Evolutionary conservation across 2,113 vertebrate species (phyloP), one percentile per base, ranked within the genome.

Genomic region (Anarhynchus alexandrinus): DNA sequence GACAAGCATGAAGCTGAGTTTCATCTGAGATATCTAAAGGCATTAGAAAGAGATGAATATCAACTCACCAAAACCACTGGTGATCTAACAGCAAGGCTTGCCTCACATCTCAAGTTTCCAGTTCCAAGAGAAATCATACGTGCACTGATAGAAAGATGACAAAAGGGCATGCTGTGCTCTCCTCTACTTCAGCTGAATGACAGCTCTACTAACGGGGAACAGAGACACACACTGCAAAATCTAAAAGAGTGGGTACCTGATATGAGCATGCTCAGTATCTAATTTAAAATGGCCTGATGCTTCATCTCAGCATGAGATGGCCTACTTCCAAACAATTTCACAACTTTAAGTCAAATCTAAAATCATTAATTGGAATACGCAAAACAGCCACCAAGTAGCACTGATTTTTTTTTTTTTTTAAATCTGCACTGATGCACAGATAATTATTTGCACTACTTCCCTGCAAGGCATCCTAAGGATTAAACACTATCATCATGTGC

Each of bases 251-350:
- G 93, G 93, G 95, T 91, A 91, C 91, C 94, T 77, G 38, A 30
- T 93, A 34, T 45, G 98, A 98, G 98, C 98, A 98, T 98, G 98
- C 98, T 98, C 98, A 2, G 96, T 88, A 85, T 78, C 97, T 95
- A 66, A 97, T 97, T 97, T 96, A 94, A 97, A 96, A 93, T 38
- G 96, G 94, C 93, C 96, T 88, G 95, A 97, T 94, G 95, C 94
- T 97, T 94, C 93, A 93, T 89, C 97, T 94, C 93, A n/a, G 96
- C 97, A 88, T 73, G 96, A 72, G 91, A 96, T 98, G 98, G 97
- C 98, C 98, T 98, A 98, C 93, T 98, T 98, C 94, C 95, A 96
- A 97, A 93, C 86, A 91, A 91, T 95, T 80, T 83, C 88, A 64
- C 52, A 90, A 94, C 91, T 94, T 89, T 43, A 94, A 85, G 92